Percentiles rank a stretch among this genome's conserved stretches.
Conservation (phyloP, 2,797 vertebrate genomes). For the Rhincodon typus region DNA sequence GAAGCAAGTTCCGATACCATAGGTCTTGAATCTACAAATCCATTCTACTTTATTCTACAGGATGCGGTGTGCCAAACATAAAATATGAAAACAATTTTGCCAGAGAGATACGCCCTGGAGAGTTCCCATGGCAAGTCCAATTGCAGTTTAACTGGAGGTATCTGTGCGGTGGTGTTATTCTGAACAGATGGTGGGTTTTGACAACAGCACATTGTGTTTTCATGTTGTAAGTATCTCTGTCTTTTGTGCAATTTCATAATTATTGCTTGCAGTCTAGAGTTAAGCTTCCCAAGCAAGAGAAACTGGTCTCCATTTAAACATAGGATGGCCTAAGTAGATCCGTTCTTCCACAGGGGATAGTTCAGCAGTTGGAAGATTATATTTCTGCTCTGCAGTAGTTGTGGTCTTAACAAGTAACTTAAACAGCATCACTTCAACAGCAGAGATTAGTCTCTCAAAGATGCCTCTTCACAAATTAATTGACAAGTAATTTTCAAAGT, state of each 20-base stretch:
- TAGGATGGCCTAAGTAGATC: background rate
- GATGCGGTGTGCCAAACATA: background rate
- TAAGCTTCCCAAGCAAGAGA: background rate
- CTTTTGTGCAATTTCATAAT: background rate
- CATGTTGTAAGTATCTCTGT: background rate
- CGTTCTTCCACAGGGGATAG: background rate
- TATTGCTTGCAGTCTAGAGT: too few species aligned
- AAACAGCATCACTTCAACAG: background rate
- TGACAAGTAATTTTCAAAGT: background rate
- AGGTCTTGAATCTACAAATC: background rate
- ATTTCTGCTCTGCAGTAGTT: background rate
- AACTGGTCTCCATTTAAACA: background rate
- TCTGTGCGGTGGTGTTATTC: background rate
- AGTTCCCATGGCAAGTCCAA: slow-evolving; percentile 19
- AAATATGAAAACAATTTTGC: background rate
- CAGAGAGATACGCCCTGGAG: background rate
- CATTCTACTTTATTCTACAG: background rate
- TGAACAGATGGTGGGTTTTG: slow-evolving; percentile 14
- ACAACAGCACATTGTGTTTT: slow-evolving; percentile 6
- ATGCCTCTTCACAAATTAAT: background rate
- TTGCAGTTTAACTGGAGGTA: slow-evolving; percentile 21
- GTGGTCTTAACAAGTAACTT: background rate
- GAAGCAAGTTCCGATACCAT: background rate
- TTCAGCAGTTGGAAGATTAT: background rate
- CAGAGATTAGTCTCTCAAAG: background rate